phyloP scores from a whole-genome alignment of 1,140 invertebrate genomes.

The Condylostylus longicornis region DNA sequence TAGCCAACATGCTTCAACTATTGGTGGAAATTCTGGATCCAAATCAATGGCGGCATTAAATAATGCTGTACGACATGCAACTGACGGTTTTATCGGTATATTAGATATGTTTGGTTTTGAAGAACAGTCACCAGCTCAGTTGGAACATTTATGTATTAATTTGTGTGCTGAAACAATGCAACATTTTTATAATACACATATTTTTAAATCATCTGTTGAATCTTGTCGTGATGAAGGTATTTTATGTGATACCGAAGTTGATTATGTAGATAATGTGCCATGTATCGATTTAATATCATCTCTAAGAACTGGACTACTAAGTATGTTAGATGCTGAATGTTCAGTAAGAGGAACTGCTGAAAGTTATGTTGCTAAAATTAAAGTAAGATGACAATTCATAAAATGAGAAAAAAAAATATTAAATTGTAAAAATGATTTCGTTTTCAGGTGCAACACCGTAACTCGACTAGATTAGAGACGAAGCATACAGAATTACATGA shows the following conservation, averaged over 20 bases:
- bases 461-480: constrained; percentile 44
- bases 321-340: constrained; percentile 87
- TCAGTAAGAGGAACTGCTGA: constrained; percentile 73
- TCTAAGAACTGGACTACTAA: constrained; percentile 74
- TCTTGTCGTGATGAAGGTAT: constrained; percentile 88
- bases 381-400: constrained; percentile 66
- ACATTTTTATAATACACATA: constrained; percentile 93
- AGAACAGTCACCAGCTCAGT: constrained; percentile 73
- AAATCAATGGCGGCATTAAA: constrained; percentile 84
- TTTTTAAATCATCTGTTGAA: constrained; percentile 88
- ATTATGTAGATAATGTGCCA: constrained; percentile 90
- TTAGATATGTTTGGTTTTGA: constrained; percentile 94
- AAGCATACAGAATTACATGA: constrained; percentile 45
- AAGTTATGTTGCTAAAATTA: constrained; percentile 74
- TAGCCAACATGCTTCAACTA: constrained; percentile 74
- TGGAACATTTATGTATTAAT: constrained; percentile 90
- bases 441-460: constrained; percentile 71
- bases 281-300: constrained; percentile 92
- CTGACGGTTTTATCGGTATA: constrained; percentile 87
- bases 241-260: constrained; percentile 76
- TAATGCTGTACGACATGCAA: constrained; percentile 82
- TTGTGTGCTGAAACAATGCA: constrained; percentile 94
- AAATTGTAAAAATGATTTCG: no score
- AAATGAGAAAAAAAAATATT: no score
- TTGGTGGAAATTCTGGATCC: constrained; percentile 62